Conservation (phyloP, 2,797 vertebrate species). For the Microchirus variegatus region DNA sequence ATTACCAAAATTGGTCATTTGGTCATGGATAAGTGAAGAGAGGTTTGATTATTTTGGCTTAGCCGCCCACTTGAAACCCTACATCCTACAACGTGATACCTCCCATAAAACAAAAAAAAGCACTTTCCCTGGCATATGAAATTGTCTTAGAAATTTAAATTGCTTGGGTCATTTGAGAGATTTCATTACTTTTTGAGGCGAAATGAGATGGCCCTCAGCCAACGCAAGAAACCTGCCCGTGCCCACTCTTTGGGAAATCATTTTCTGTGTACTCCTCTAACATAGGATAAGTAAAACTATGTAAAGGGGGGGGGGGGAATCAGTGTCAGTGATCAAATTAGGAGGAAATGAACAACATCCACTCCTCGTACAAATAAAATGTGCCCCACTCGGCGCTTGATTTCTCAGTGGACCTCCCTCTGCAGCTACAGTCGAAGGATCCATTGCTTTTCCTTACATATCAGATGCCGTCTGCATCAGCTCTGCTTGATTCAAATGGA, state of each 20-base stretch:
- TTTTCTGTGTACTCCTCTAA: slow-evolving; percentile 32
- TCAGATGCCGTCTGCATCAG: slow-evolving; percentile 22
- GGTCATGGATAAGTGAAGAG: slow-evolving; percentile 18
- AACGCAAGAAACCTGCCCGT: slow-evolving; percentile 68
- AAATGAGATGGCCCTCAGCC: slow-evolving; percentile 69
- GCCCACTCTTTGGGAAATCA: slow-evolving; percentile 53
- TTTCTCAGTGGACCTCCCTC: slow-evolving; percentile 44
- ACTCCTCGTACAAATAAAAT: slow-evolving; percentile 47
- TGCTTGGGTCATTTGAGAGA: slow-evolving; percentile 73
- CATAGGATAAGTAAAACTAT: slow-evolving; percentile 49
- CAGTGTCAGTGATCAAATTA: slow-evolving; percentile 64
- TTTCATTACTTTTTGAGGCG: slow-evolving; percentile 73
- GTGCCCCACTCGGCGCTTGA: slow-evolving; percentile 26
- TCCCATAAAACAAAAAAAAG: slow-evolving; percentile 56
- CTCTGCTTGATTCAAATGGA: slow-evolving; percentile 39
- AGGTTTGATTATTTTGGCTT: slow-evolving; percentile 14
- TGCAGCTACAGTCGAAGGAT: slow-evolving; percentile 33
- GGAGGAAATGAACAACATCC: slow-evolving; percentile 46
- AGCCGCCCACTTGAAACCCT: slow-evolving; percentile 20
- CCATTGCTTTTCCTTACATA: slow-evolving; percentile 48
- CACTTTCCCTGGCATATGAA: slow-evolving; percentile 58
- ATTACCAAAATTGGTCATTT: slow-evolving; percentile 30
- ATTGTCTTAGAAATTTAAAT: slow-evolving; percentile 71
- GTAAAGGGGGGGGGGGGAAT: slow-evolving; percentile 38
- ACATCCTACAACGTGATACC: slow-evolving; percentile 27